Evolutionary conservation across 2,888 invertebrate genomes (phyloP), one percentile per base, ranked within the genome.

Genomic region (Ochropleura plecta): DNA sequence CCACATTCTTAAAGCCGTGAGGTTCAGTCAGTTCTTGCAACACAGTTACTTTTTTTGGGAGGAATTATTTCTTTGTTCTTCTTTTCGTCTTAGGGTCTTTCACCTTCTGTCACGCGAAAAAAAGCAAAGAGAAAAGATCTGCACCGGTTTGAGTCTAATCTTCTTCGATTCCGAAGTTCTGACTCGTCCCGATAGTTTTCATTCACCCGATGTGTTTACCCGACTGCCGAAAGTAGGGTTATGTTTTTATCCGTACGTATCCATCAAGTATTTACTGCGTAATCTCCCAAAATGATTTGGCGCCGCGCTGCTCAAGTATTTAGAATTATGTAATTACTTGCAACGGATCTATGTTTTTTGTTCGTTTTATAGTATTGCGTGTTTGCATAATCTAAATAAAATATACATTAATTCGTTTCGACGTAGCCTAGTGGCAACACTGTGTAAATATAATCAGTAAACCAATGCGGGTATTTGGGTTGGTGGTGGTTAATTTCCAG

Each of bases 291-390:
- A 57, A 46, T 8, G 9, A 64, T 59, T n/a, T n/a, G 51, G 49
- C 18, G 10, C 49, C 44, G 40, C 18, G 10, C 49, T 40, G 40
- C 4, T 53, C 69, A 12, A 20, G 16, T 53, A 76, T 59, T 53
- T 76, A 65, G 12, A 70, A 60, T 77, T 57, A 78, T 46, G 66
- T 70, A 77, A 78, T 57, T 62, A 12, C 49, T 78, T 78, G 62
- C 78, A 78, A 63, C 65, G 66, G 46, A 53, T 63, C 66, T 42
- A 44, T 10, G 40, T 20, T 63, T 71, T 76, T 78, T 66, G n/a
- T 53, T 9, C 6, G 14, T 40, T 40, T 49, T 48, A 49, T 18
- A 20, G 48, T 62, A n/a, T 77, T 66, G 62, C 66, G 62, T 66
- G 67, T 68, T 49, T 62, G 49, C 71, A 30, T 78, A 63, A 78